Base-by-base conservation (phyloP, 2,113 vertebrate species). In the Sebastes fasciatus region DNA sequence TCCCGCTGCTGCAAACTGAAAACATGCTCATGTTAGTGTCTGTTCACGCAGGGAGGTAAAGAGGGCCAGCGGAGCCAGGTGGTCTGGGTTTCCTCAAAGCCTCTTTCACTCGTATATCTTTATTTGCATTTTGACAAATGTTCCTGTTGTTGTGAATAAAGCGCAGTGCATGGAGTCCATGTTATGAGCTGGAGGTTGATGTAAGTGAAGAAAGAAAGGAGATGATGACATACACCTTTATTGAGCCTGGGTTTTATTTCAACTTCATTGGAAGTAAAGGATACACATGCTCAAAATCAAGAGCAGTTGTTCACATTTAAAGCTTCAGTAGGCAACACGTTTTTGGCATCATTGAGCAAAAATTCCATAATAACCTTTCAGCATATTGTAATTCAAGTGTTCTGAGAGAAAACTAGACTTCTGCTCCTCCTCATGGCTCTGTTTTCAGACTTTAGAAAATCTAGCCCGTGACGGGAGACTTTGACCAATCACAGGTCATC, bases 61-160 rank as follows among this genome's bases (percentile, higher is more conserved):
- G 78, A 70, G 70, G 65, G 62, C 63, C 66, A n/a, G 61, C 63
- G 74, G 63, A 65, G 66, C 80, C 83, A 86, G 87, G 86, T 69
- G 85, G 77, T 90, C 92, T 92, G 92, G 46, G 82, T 90, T 92
- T 91, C 77, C 86, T 92, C 92, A 93, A 60, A 86, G 76, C 23
- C 67, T 14, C 72, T 52, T 74, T 69, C 74, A 67, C 76, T 85
- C 57, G 1, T 85, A 51, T 69, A 82, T 57, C 86, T 80, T 88
- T 73, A 88, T 88, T 89, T 87, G 75, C 70, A 85, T 82, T 91
- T 86, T 85, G 84, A 93, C 75, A 86, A 80, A 90, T 85, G 86
- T 80, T 89, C 57, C 61, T 77, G 76, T 79, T 74, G 62, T 66
- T 80, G 66, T 80, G 81, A 85, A 74, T 62, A 69, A 82, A 81